Conservation (phyloP, 2,888 invertebrate genomes). For the Argyra leucocephala region DNA sequence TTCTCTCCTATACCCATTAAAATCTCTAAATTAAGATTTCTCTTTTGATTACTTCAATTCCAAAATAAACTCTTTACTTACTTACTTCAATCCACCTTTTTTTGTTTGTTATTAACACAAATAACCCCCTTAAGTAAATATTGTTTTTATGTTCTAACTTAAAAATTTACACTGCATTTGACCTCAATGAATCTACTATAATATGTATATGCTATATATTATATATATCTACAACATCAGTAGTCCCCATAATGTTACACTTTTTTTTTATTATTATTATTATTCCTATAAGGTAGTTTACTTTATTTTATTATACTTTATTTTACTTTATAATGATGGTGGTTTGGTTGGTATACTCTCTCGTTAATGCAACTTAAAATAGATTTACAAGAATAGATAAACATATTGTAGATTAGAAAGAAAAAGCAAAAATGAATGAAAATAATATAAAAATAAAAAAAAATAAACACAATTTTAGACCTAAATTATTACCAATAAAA, state of each 20-base stretch:
- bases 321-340: too few relatives aligned
- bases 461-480: not conserved
- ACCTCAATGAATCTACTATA: not conserved
- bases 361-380: not conserved
- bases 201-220: too few relatives aligned
- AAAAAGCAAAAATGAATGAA: not conserved
- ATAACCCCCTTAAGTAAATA: not conserved
- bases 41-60: not conserved
- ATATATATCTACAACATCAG: too few relatives aligned
- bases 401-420: not conserved
- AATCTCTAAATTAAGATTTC: not conserved
- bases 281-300: too few relatives aligned
- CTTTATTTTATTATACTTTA: too few relatives aligned
- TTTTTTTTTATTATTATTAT: too few relatives aligned
- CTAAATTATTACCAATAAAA: not conserved
- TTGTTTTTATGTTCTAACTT: not conserved
- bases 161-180: not conserved
- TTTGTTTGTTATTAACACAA: too few relatives aligned
- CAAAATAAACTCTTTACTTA: not conserved
- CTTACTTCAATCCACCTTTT: not conserved
- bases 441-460: not conserved
- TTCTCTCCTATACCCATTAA: not conserved
- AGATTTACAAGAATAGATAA: not conserved
- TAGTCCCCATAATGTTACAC: too few relatives aligned
- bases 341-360: too few relatives aligned